Evolutionary conservation across 2,797 vertebrate species (phyloP), one percentile per base, ranked within the genome.

Genomic region (Rhynchonycteris naso): DNA sequence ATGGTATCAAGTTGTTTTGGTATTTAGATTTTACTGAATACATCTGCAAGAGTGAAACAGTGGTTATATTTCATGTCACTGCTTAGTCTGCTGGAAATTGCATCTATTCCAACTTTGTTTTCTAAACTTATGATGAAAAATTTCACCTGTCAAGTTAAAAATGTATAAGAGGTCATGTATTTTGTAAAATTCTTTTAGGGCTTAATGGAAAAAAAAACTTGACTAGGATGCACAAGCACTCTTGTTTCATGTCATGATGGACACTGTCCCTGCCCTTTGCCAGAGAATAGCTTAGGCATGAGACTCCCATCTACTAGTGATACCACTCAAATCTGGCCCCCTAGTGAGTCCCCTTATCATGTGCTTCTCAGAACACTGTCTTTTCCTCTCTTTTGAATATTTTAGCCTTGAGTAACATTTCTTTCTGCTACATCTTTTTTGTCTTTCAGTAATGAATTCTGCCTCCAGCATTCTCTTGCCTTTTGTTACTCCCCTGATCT

Each of bases 121-220:
- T 88, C 88, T 58, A 87, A 87, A 91, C 12, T 65, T 78, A 56
- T 28, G 52, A 52, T 59, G 38, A 92, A 92, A 76, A 86, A 38
- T n/a, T 87, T 58, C 83, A 93, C 21, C 24, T 91, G 24, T 81
- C 35, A 72, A 89, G 61, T 84, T 84, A 80, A 95, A 97, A 95
- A 56, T 87, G 26, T 84, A 1, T 13, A 82, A 81, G 59, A 4
- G 12, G 5, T 24, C 28, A 35, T 68, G n/a, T 85, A 68, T 85
- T 88, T 78, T 22, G 19, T 2, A 92, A 90, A 90, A 66, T 54
- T 47, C 5, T 56, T 79, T 88, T 66, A 85, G 47, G 38, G 28
- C 15, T 68, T 71, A 83, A 33, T 61, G n/a, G 69, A 87, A 82
- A 50, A 35, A 28, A 80, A 47, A 43, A 30, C 75, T 22, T 47